phyloP scores from a whole-genome alignment of 2,888 invertebrate genomes.

The Thyatira batis region DNA sequence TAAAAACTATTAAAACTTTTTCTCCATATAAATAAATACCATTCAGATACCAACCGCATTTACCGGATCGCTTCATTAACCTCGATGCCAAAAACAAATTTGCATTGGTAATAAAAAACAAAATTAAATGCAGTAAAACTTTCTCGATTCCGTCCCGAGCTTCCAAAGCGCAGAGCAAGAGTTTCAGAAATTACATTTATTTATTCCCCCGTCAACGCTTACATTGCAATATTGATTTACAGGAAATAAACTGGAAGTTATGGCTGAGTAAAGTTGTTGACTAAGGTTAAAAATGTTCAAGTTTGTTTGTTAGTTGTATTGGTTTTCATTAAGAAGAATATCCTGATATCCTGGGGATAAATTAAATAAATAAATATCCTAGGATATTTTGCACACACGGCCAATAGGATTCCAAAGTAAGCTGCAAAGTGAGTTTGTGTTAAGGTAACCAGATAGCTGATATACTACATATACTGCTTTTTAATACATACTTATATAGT shows the following conservation, averaged over 20 bases:
- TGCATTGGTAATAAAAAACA: background rate
- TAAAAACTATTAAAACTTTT: no score
- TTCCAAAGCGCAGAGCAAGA: background rate
- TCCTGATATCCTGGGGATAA: no score
- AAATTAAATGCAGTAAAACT: background rate
- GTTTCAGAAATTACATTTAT: slow-evolving; percentile 4
- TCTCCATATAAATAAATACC: no score
- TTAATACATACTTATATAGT: no score
- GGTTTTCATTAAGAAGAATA: no score
- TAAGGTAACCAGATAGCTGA: no score
- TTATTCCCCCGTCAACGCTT: background rate
- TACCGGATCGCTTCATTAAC: background rate
- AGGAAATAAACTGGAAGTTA: background rate
- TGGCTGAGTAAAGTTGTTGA: background rate
- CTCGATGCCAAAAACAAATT: background rate
- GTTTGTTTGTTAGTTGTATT: no score
- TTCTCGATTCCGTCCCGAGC: background rate
- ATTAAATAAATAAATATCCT: no score
- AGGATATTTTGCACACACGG: no score
- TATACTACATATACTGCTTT: no score
- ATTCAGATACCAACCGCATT: background rate
- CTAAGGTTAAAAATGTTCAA: background rate
- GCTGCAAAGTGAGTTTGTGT: no score
- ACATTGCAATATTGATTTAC: background rate
- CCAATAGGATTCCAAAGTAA: no score